phyloP scores from a whole-genome alignment of 2,113 vertebrate species.

The Eclectus roratus region DNA sequence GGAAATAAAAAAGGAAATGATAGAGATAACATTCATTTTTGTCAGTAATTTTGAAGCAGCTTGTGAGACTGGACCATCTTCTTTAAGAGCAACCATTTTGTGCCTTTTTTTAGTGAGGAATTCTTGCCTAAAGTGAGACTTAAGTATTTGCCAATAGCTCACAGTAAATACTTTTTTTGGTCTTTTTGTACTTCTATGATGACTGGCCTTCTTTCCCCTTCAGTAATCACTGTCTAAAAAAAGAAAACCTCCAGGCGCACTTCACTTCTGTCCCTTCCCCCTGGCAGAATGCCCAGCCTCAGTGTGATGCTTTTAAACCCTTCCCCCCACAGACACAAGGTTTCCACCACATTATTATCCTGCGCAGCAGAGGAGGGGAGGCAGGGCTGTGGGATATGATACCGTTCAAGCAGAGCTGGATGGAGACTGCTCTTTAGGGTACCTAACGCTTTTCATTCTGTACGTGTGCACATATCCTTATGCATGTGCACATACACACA shows the following conservation, averaged over 20 bases:
- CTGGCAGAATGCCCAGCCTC: slow-evolving; percentile 64
- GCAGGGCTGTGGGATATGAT: neutral
- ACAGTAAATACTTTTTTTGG: slow-evolving; percentile 55
- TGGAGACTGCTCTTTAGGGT: neutral
- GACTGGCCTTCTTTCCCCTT: slow-evolving; percentile 59
- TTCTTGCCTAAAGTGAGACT: slow-evolving; percentile 45
- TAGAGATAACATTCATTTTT: slow-evolving; percentile 1
- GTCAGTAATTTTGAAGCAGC: slow-evolving; percentile 35
- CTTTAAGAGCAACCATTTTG: neutral
- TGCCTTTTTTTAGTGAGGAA: slow-evolving; percentile 7
- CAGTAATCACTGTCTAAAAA: slow-evolving; percentile 62
- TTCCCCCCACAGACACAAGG: slow-evolving; percentile 33
- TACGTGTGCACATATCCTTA: fast-evolving
- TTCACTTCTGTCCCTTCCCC: slow-evolving; percentile 63
- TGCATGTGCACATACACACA: fast-evolving
- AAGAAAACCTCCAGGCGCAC: slow-evolving; percentile 63
- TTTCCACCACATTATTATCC: slow-evolving; percentile 35
- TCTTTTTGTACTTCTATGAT: slow-evolving; percentile 15
- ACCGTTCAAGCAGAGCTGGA: neutral
- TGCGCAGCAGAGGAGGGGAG: neutral
- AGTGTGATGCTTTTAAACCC: slow-evolving; percentile 66
- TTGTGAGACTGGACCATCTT: neutral
- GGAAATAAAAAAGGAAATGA: neutral
- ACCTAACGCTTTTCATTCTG: fast-evolving
- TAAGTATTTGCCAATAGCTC: slow-evolving; percentile 45